Percentiles rank a stretch among this genome's conserved stretches.
Evolutionary conservation across 35 echinoderm and acorn worm species (phyloP).

Genomic region (Diadema setosum): DNA sequence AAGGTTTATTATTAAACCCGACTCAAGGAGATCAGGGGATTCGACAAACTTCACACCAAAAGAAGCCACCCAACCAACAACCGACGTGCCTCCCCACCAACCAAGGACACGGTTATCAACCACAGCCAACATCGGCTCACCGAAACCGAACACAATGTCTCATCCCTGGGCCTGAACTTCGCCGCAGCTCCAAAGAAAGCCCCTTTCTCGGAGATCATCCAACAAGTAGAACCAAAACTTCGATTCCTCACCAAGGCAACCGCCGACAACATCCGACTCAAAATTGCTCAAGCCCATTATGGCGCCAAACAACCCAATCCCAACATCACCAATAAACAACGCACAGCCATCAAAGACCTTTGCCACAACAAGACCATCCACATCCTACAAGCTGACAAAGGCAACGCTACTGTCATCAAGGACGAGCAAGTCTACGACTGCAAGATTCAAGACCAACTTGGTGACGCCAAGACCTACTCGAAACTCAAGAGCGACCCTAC

Average conservation of each 20-base stretch:
- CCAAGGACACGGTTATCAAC: not conserved
- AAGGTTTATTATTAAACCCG: too few relatives aligned
- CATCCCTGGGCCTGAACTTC: conserved; percentile 46
- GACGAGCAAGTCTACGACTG: not conserved
- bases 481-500: not conserved
- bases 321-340: not conserved
- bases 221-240: not conserved
- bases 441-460: not conserved
- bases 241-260: not conserved
- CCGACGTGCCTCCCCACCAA: not conserved
- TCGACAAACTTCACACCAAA: not conserved
- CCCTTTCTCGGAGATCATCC: too few relatives aligned
- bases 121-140: not conserved
- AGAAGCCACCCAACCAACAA: not conserved
- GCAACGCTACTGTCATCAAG: not conserved
- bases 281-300: not conserved
- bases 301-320: not conserved
- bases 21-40: not conserved
- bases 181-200: conserved; percentile 7
- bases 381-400: conserved; percentile 18
- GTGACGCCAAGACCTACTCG: too few relatives aligned
- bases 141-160: not conserved
- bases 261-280: too few relatives aligned
- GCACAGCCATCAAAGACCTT: not conserved
- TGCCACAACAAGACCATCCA: not conserved